Base-by-base conservation (phyloP, 2,113 vertebrate species). In the Microcebus tavaratra region DNA sequence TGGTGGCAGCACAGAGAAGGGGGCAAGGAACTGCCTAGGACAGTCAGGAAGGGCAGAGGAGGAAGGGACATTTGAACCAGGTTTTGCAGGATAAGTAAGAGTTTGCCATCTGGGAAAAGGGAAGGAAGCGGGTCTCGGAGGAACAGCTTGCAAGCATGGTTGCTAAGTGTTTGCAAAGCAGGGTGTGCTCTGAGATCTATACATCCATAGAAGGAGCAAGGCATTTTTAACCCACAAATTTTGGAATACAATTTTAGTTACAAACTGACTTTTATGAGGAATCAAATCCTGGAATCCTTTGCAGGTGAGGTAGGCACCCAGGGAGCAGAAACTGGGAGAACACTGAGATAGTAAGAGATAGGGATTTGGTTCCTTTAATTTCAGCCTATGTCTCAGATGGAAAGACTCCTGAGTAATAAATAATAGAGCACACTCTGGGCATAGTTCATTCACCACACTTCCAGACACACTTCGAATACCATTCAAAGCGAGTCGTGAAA, bases 321-420 rank as follows among this genome's bases (percentile, higher is more conserved):
- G 34, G 50, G 73, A 94, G 39, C 50, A 81, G 78, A 86, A 72
- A 70, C 57, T 20, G 36, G 57, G 87, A 80, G 68, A 88, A 88
- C 20, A 34, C 2, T 50, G 85, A 92, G 73, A 84, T 72, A 80
- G 59, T 96, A 96, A 95, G 94, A 96, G 73, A 73, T 12, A 79
- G 95, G 2, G 91, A 72, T 89, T 86, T 87, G 86, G 82, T 55
- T 50, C 57, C 95, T 96, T 97, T 95, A 31, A 91, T 93, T 96
- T 94, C 90, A 94, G 91, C 65, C 83, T 87, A 6, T 31, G 91
- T 91, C 94, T 96, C 87, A 34, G 95, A 90, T 96, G 88, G 93
- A 83, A 80, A 91, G 83, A 63, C 93, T 90, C 95, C 45, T 34
- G 79, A 81, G 96, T 92, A 94, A 97, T 97, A 95, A 97, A 97